Percentiles rank a stretch among this genome's conserved stretches.
phyloP scores from a whole-genome alignment of 37 sponge, comb jelly and placozoan species.

The Halisarca cf. caerulea region DNA sequence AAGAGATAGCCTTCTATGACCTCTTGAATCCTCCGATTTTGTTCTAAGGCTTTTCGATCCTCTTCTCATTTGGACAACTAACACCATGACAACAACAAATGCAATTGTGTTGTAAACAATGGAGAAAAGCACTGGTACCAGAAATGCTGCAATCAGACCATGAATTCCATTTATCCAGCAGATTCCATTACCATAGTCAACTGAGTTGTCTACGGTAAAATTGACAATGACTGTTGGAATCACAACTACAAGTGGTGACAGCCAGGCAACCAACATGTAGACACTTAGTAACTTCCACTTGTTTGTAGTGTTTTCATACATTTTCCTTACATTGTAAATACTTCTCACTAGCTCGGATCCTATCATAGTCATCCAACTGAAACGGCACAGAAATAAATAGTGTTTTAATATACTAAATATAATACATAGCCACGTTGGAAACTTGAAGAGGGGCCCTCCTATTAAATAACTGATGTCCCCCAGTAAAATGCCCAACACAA shows the following conservation, averaged over 20 bases:
- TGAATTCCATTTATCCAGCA: constrained; percentile 55
- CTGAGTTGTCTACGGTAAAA: constrained; percentile 24
- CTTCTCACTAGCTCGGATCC: neutral
- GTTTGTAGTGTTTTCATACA: neutral
- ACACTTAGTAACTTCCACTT: neutral
- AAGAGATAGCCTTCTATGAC: neutral
- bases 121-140: constrained; percentile 30
- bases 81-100: neutral
- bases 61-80: neutral
- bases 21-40: neutral
- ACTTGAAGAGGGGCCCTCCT: neutral
- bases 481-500: constrained; percentile 23
- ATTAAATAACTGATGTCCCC: constrained; percentile 32
- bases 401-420: constrained; percentile 34
- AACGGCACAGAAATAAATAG: constrained; percentile 45
- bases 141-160: constrained; percentile 37
- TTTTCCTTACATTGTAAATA: neutral
- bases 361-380: constrained; percentile 54
- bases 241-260: constrained; percentile 26
- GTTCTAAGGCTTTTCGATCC: no score
- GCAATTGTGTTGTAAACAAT: constrained; percentile 20
- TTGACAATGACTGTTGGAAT: constrained; percentile 34
- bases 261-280: constrained; percentile 50
- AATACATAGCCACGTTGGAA: neutral
- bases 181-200: constrained; percentile 34